Evolutionary conservation across 2,888 invertebrate genomes (phyloP).

Genomic region (Hirudinaria manillensis): DNA sequence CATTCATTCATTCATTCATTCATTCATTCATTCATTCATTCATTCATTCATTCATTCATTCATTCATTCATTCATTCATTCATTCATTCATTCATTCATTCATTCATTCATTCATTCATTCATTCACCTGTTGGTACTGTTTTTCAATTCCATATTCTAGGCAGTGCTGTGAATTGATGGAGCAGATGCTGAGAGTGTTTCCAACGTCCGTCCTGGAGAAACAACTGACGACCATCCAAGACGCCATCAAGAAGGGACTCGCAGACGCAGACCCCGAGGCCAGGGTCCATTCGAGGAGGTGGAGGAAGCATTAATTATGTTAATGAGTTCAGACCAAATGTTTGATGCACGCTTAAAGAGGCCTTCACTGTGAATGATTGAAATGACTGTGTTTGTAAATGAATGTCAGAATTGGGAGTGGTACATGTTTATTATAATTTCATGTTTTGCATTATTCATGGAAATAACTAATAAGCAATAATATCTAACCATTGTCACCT

Average conservation of each 20-base stretch:
- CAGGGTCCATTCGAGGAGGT: constrained; percentile 74
- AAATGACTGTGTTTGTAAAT: no score
- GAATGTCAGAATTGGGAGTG: no score
- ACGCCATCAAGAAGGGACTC: constrained; percentile 72
- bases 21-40: constrained; percentile 10
- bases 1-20: constrained; percentile 7
- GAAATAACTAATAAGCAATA: no score
- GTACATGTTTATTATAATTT: no score
- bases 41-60: constrained; percentile 15
- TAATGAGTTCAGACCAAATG: neutral
- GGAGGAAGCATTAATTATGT: constrained; percentile 47
- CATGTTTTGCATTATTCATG: no score
- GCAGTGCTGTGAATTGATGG: constrained; percentile 72
- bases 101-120: neutral
- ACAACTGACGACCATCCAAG: constrained; percentile 70
- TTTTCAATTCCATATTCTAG: constrained; percentile 41
- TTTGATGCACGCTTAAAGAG: no score
- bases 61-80: constrained; percentile 12
- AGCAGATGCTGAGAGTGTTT: constrained; percentile 79
- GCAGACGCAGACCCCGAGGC: constrained; percentile 89
- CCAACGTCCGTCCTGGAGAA: constrained; percentile 72
- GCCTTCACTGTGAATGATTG: no score
- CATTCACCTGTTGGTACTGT: neutral
- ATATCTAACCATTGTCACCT: no score
- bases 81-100: constrained; percentile 7